These are phyloP conservation scores for Formica aserva DNA, from an alignment of 2,888 invertebrate species.

Conservation along the genomic window DNA sequence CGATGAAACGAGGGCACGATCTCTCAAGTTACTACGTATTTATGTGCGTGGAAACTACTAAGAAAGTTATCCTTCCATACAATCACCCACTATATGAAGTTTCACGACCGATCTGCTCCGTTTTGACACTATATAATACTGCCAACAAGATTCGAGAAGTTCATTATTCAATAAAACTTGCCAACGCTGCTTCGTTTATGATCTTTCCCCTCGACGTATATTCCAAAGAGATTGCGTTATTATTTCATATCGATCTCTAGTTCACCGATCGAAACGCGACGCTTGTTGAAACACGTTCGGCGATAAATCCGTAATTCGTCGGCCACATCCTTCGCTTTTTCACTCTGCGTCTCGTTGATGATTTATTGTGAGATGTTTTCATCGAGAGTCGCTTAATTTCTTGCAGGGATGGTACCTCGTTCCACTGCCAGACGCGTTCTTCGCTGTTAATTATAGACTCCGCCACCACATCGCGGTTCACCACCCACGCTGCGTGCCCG, in stretches of 20 bases:
- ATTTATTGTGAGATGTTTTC: neutral
- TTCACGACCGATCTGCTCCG: neutral
- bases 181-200: neutral
- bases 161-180: neutral
- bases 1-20: neutral
- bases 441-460: conserved; percentile 54
- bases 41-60: neutral
- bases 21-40: neutral
- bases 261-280: neutral
- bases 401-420: neutral
- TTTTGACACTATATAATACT: neutral
- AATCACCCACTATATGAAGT: neutral
- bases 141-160: neutral
- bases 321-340: neutral
- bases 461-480: conserved; percentile 4
- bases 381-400: conserved; percentile 2
- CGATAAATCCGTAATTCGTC: neutral
- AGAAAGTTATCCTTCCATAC: conserved; percentile 6
- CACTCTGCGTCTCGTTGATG: neutral
- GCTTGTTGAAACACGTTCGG: neutral
- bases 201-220: neutral
- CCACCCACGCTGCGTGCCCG: conserved; percentile 23
- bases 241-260: neutral
- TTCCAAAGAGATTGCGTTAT: neutral
- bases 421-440: conserved; percentile 40